Evolutionary conservation across 2,888 invertebrate species (phyloP).

Genomic region (Mylabris sibirica): DNA sequence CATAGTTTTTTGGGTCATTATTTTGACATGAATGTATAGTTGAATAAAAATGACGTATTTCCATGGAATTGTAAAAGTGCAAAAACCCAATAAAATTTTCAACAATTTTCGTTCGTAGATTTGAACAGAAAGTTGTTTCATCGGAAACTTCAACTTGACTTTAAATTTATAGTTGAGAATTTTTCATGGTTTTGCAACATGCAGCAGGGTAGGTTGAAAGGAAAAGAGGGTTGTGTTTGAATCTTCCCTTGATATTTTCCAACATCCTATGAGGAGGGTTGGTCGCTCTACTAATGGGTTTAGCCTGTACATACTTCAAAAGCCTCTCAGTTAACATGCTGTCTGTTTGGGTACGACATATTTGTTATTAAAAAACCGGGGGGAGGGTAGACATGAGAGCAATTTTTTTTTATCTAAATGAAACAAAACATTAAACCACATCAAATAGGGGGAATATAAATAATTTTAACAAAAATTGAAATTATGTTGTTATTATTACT

Average conservation of each 20-base stretch:
- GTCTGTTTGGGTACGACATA: neutral
- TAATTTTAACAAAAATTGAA: slow-evolving; percentile 5
- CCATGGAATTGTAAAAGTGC: slow-evolving; percentile 1
- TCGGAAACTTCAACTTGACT: slow-evolving; percentile 55
- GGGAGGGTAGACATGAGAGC: neutral
- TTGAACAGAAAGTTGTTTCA: slow-evolving; percentile 44
- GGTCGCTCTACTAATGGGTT: slow-evolving; percentile 53
- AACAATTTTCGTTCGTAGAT: neutral
- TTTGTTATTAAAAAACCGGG: neutral
- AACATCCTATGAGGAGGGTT: slow-evolving; percentile 49
- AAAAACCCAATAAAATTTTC: slow-evolving; percentile 3
- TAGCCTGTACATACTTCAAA: slow-evolving; percentile 54
- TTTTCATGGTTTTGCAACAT: slow-evolving; percentile 51
- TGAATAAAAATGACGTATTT: slow-evolving; percentile 14
- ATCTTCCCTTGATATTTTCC: slow-evolving; percentile 46
- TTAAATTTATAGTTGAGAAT: slow-evolving; percentile 55
- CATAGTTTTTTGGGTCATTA: slow-evolving; percentile 16
- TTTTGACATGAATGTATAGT: slow-evolving; percentile 20
- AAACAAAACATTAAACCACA: neutral
- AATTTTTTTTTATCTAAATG: neutral
- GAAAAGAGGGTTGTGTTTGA: slow-evolving; percentile 4
- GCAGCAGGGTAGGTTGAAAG: neutral
- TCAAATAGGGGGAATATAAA: neutral
- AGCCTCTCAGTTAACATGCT: slow-evolving; percentile 28
- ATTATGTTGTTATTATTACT: neutral